Evolutionary conservation across 2,113 vertebrate genomes (phyloP), one percentile per base, ranked within the genome.

Genomic region (Chloroceryle aenea): DNA sequence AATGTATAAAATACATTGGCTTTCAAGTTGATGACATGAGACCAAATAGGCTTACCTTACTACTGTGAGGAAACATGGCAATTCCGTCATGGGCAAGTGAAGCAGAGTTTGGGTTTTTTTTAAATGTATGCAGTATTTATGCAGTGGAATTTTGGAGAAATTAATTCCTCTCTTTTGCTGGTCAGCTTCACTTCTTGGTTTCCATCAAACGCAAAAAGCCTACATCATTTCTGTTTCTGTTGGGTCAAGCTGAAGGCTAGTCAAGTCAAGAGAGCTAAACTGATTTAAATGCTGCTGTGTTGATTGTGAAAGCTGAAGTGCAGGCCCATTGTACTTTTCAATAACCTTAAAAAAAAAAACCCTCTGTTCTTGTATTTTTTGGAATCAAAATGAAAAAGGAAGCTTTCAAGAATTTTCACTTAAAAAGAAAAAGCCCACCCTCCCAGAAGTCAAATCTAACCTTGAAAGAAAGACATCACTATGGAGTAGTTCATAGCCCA

Each of bases 251-350:
- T 88, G 59, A 73, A 88, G 88, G 82, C 55, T 11, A 58, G 32
- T 47, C 40, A 67, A 74, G 47, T 71, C 82, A 88, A 58, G 59
- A 71, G 32, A 13, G 21, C 83, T 83, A 36, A 12, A 3, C 36
- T 48, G 71, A 86, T 84, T 69, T 66, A 95, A 93, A 74, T 88
- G 45, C 40, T 0, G 0, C 67, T 20, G 14, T 80, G 59, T 71
- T 93, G 78, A 74, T 94, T 90, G 72, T 90, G 79, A 19, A 69
- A 88, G 58, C 38, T 82, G 69, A 91, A 89, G 69, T 82, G 45
- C 30, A 62, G 77, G 82, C n/a, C 92, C 8, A 16, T 42, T 63
- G 29, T 81, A 71, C 21, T 76, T 94, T 86, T 74, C 59, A 77
- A 42, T 82, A 93, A 79, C 62, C 71, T 85, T 83, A 83, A 40